Percentiles rank a stretch among this genome's conserved stretches.
phyloP scores from a whole-genome alignment of 2,888 invertebrate species.

The Megamerina dolium region DNA sequence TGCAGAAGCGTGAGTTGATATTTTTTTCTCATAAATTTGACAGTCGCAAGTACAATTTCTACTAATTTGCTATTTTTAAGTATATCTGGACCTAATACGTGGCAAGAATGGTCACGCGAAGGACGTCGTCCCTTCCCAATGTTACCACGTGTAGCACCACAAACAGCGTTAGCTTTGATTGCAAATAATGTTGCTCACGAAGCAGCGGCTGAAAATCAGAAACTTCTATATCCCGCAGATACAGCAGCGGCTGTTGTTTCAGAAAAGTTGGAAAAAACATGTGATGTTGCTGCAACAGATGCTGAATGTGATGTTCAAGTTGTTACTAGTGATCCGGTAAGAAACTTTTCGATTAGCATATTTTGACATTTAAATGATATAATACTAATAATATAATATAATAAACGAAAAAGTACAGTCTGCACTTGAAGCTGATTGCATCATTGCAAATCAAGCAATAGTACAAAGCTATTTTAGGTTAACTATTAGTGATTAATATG shows the following conservation, averaged over 20 bases:
- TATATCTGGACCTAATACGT: constrained; percentile 62
- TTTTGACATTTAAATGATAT: not conserved
- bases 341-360: constrained; percentile 19
- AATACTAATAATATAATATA: not conserved
- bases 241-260: constrained; percentile 41
- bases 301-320: constrained; percentile 22
- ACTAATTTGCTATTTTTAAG: too few relatives aligned
- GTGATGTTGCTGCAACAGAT: constrained; percentile 22
- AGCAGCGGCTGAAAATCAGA: constrained; percentile 60
- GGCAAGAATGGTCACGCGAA: constrained; percentile 78
- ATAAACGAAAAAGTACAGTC: constrained; percentile 33
- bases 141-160: constrained; percentile 75
- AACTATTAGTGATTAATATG: too few relatives aligned
- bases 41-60: not conserved
- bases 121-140: constrained; percentile 78
- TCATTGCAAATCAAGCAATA: not conserved
- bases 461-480: too few relatives aligned
- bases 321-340: constrained; percentile 47
- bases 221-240: constrained; percentile 51
- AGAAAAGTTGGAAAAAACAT: constrained; percentile 28
- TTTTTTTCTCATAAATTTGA: not conserved
- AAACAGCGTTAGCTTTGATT: constrained; percentile 75
- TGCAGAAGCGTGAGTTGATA: constrained; percentile 71
- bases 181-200: constrained; percentile 72
- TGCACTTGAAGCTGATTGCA: constrained; percentile 12